Conservation (phyloP, 2,888 invertebrate species). For the Lycophotia porphyrea region DNA sequence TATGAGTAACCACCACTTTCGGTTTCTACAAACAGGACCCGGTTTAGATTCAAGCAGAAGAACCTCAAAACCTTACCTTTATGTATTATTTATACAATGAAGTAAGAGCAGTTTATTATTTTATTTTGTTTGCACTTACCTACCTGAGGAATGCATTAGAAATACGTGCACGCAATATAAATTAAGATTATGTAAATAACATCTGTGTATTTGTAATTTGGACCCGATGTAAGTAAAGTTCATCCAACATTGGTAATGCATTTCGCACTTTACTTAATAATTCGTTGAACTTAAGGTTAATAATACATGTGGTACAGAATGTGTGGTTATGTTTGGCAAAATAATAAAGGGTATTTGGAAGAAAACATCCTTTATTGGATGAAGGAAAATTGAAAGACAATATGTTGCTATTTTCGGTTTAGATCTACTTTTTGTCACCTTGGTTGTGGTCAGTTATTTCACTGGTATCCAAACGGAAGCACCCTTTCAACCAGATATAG, state of each 20-base stretch:
- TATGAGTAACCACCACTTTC: background rate
- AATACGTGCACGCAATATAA: slow-evolving; percentile 22
- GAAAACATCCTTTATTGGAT: background rate
- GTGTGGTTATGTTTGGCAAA: background rate
- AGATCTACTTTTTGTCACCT: too few relatives aligned
- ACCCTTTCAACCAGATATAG: background rate
- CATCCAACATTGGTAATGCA: slow-evolving; percentile 29
- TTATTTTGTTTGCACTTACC: slow-evolving; percentile 33
- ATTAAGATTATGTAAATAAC: slow-evolving; percentile 40
- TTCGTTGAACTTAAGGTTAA: slow-evolving; percentile 24
- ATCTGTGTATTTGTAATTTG: slow-evolving; percentile 18
- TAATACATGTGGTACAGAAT: slow-evolving; percentile 11
- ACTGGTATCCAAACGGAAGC: background rate
- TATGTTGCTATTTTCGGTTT: too few relatives aligned
- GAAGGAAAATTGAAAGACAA: too few relatives aligned
- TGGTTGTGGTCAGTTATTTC: background rate
- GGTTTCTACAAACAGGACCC: slow-evolving; percentile 26
- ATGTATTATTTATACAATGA: slow-evolving; percentile 7
- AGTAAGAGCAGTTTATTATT: slow-evolving; percentile 22
- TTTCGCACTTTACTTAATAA: slow-evolving; percentile 22
- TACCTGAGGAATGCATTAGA: slow-evolving; percentile 18
- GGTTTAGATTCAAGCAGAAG: background rate
- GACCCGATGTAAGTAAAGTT: slow-evolving; percentile 41
- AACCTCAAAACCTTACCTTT: background rate
- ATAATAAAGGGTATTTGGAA: background rate